A percentile compares a stretch with the other conserved stretches of the same genome.
These are phyloP conservation scores for Mesopsocus fuscifrons DNA, from an alignment of 2,888 invertebrate genomes.

Conservation along the genomic window DNA sequence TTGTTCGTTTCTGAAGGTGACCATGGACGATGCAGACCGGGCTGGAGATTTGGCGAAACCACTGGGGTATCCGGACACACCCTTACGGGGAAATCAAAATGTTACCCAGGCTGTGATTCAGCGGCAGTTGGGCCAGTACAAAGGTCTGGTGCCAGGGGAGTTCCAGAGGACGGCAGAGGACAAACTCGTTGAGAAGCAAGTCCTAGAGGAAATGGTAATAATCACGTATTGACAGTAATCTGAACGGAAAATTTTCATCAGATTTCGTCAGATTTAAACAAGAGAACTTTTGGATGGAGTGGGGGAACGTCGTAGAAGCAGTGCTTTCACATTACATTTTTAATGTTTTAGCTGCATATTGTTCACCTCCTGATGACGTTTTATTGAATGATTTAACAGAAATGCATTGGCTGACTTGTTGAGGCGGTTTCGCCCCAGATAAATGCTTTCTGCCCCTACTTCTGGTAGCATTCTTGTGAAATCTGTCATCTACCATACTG, in stretches of 20 bases:
- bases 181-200: constrained; percentile 34
- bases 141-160: constrained; percentile 21
- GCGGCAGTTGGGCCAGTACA: background rate
- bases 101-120: background rate
- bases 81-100: background rate
- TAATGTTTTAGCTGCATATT: constrained; percentile 7
- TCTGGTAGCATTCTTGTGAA: no score
- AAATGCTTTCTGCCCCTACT: no score
- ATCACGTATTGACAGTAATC: constrained; percentile 11
- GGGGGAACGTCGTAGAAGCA: no score
- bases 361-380: constrained; percentile 3
- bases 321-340: background rate
- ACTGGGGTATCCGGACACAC: background rate
- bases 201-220: constrained; percentile 37
- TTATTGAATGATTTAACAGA: background rate
- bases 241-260: no score
- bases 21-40: background rate
- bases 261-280: no score
- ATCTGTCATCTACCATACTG: no score
- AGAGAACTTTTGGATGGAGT: no score
- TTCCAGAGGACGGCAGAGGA: constrained; percentile 44
- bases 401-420: no score
- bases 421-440: no score
- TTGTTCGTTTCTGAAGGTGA: no score
- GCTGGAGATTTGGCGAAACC: background rate